Evolutionary conservation across 2,888 invertebrate genomes (phyloP), one percentile per base, ranked within the genome.

Genomic region (Eupeodes luniger): DNA sequence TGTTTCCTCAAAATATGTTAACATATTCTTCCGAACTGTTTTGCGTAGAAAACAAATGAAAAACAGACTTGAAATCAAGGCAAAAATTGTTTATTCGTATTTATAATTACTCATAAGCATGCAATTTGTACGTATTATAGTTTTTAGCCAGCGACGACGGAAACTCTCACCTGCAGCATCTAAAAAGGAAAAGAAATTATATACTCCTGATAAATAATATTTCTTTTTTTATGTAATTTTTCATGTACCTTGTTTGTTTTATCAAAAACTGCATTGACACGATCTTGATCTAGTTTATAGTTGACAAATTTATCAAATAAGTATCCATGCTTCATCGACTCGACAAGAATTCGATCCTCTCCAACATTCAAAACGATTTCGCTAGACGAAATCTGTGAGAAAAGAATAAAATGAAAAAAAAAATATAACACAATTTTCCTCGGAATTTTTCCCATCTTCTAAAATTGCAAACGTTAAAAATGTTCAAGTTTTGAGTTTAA

Each of bases 271-370:
- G 95, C 95, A 91, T 92, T 89, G 92, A 94, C 89, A 90, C 92
- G 91, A 40, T 95, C 94, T 91, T 95, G 95, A 91, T 96, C 95
- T 11, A 97, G 94, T 80, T 94, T 94, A 91, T 95, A 95, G 0
- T 96, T 96, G 36, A 97, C 92, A 91, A 96, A 97, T 91, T 96
- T 95, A 92, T 97, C 97, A 69, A 96, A 94, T 10, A 95, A 91
- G 90, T 96, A 95, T 88, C 94, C 95, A 86, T 94, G 92, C 57
- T 95, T 95, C 84, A 94, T 94, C 0, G 95, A 95, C 90, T 96
- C 96, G 57, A 97, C 92, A 12, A 97, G 93, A 80, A 97, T 94
- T 82, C 97, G 95, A 93, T 97, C 97, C 92, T 96, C 96, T n/a
- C 96, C 96, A 40, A 97, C 93, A 92, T 96, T 96, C 78, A 97